Evolutionary conservation across 2,797 vertebrate species (phyloP), one percentile per base, ranked within the genome.

Genomic region (Trachurus trachurus): DNA sequence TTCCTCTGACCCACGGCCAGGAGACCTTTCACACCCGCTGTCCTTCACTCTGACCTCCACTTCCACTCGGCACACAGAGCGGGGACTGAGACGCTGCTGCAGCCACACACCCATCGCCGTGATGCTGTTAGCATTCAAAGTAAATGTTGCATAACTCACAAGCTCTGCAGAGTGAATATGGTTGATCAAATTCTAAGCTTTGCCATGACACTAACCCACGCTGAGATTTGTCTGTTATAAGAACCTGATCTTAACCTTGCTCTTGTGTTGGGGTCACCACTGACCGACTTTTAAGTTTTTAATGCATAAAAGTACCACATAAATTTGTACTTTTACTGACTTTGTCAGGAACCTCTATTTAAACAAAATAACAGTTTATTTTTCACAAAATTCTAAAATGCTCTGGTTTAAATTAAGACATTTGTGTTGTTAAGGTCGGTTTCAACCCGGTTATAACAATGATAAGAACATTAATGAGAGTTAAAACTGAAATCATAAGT

Each of bases 21-120:
- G 2, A 54, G 31, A 17, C 16, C 61, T 45, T 44, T 68, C 19
- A 45, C n/a, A 63, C 19, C 57, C 17, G 9, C 9, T 10, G 54
- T 64, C 75, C 80, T 83, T 78, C 71, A 80, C 22, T 11, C 5
- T 71, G 71, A 85, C 66, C 69, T 56, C 39, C 13, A 19, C 44
- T 2, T 50, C 50, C 8, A 34, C 60, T 62, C 52, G 44, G 49
- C 40, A 2, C 2, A 61, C 26, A 54, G 21, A 71, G 66, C 29
- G 47, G 19, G 13, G 9, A 74, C 8, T 16, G 6, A 15, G 4
- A 37, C 9, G 8, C 31, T 50, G 29, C 7, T 26, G 4, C 59
- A 40, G 39, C 1, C n/a, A 47, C n/a, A 47, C 37, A 40, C 16
- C 7, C 21, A 34, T 21, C 49, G 11, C 2, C 13, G 17, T 9